These are phyloP conservation scores for Misgurnus anguillicaudatus DNA, from an alignment of 2,113 vertebrate genomes.

Conservation along the genomic window DNA sequence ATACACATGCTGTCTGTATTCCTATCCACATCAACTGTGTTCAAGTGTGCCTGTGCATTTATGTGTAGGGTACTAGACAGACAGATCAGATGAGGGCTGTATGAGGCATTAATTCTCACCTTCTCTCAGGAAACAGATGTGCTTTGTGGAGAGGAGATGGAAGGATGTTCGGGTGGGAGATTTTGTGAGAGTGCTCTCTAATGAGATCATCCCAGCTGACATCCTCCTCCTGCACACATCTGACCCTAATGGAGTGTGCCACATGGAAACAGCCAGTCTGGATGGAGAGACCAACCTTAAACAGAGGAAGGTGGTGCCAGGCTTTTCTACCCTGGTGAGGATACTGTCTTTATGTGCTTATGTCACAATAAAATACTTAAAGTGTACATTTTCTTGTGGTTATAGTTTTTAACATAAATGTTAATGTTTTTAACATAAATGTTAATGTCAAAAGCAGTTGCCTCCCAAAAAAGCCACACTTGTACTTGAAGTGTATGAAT, in stretches of 20 bases:
- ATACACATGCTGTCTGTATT: neutral
- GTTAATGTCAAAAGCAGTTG: too few relatives aligned
- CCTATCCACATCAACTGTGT: neutral
- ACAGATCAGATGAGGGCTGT: conserved; percentile 19
- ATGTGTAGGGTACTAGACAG: neutral
- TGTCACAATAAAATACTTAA: neutral
- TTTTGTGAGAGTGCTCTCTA: conserved; percentile 85
- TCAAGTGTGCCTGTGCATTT: conserved; percentile 6
- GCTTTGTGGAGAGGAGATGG: conserved; percentile 82
- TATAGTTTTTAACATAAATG: too few relatives aligned
- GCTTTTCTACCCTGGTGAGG: conserved; percentile 64
- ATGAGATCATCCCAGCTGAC: conserved; percentile 90
- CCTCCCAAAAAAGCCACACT: too few relatives aligned
- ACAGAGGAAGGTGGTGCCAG: conserved; percentile 75
- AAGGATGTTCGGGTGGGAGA: conserved; percentile 90
- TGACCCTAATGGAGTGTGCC: conserved; percentile 82
- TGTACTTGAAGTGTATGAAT: too few relatives aligned
- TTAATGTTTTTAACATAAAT: too few relatives aligned
- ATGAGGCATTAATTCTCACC: conserved; percentile 19
- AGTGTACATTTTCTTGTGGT: too few relatives aligned
- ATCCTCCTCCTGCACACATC: conserved; percentile 88
- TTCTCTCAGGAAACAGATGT: conserved; percentile 72
- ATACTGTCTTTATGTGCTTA: neutral
- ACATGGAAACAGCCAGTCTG: conserved; percentile 87
- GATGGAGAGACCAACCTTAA: conserved; percentile 96